These are phyloP conservation scores for Spinibarbus caldwelli DNA, from an alignment of 2,797 vertebrate species.

Conservation along the genomic window DNA sequence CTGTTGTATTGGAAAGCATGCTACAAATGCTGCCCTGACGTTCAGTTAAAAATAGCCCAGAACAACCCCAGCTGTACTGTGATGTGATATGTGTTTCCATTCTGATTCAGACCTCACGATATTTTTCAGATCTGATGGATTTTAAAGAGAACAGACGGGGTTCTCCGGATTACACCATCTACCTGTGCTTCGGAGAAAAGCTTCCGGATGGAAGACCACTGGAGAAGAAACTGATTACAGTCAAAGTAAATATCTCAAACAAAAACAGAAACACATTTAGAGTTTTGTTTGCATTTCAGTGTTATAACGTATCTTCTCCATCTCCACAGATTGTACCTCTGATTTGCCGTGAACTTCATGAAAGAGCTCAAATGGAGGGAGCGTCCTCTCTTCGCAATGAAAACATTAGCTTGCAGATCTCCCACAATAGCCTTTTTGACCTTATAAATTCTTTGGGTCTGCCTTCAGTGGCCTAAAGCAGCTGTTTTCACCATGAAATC, in stretches of 20 bases:
- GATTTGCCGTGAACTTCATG: slow-evolving; percentile 77
- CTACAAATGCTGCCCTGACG: background rate
- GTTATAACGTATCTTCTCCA: background rate
- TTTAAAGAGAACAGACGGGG: slow-evolving; percentile 70
- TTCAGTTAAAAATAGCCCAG: background rate
- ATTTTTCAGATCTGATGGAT: slow-evolving; percentile 71
- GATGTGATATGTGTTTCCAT: no score
- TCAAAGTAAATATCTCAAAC: slow-evolving; percentile 81
- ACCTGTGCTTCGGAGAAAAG: slow-evolving; percentile 92
- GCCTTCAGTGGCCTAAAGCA: slow-evolving; percentile 53
- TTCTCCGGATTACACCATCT: slow-evolving; percentile 89
- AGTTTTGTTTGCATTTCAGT: background rate
- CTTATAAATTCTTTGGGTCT: slow-evolving; percentile 75
- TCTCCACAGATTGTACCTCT: slow-evolving; percentile 86
- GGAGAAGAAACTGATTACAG: slow-evolving; percentile 87
- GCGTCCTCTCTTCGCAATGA: slow-evolving; percentile 87
- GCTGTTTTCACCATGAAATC: background rate
- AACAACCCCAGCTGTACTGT: background rate
- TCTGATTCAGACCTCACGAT: background rate
- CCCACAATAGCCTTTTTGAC: slow-evolving; percentile 85
- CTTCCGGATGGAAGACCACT: slow-evolving; percentile 82
- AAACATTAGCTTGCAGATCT: slow-evolving; percentile 88
- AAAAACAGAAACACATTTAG: no score
- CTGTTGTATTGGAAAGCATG: background rate
- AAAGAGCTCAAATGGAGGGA: slow-evolving; percentile 82